Percentiles rank a stretch among this genome's conserved stretches.
Conservation (phyloP, 2,888 invertebrate species). For the Cryptus viduatorius region DNA sequence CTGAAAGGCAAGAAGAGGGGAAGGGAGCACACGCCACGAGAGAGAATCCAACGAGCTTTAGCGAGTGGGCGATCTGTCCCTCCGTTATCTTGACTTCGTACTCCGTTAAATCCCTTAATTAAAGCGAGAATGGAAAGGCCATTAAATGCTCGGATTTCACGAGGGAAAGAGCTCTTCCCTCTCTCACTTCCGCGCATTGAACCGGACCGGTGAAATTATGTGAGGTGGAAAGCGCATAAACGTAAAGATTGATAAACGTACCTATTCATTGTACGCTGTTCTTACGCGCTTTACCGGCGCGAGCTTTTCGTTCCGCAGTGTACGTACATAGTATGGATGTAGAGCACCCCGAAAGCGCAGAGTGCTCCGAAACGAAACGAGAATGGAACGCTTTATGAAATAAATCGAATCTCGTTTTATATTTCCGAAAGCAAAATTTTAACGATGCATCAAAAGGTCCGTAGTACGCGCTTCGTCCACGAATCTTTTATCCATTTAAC, state of each 20-base stretch:
- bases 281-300: conserved; percentile 7
- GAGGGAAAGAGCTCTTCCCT: conserved; percentile 35
- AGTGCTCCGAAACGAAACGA: neutral
- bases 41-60: conserved; percentile 12
- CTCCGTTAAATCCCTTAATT: conserved; percentile 71
- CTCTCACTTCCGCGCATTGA: conserved; percentile 31
- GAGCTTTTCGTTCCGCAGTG: conserved; percentile 46
- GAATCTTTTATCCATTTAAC: conserved; percentile 3
- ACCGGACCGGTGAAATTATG: conserved; percentile 50
- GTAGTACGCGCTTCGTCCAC: neutral
- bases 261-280: conserved; percentile 46
- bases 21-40: neutral
- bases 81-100: conserved; percentile 69
- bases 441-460: conserved; percentile 35
- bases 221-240: conserved; percentile 61
- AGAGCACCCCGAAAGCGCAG: neutral
- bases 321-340: conserved; percentile 10
- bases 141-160: conserved; percentile 65
- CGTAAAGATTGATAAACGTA: conserved; percentile 65
- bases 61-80: conserved; percentile 53
- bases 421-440: conserved; percentile 37
- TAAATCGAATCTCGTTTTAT: conserved; percentile 41
- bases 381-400: conserved; percentile 25
- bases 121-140: conserved; percentile 66
- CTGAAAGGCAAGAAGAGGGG: conserved; percentile 20